Evolutionary conservation across 1,140 invertebrate genomes (phyloP).

Genomic region (Phenacoccus solenopsis): DNA sequence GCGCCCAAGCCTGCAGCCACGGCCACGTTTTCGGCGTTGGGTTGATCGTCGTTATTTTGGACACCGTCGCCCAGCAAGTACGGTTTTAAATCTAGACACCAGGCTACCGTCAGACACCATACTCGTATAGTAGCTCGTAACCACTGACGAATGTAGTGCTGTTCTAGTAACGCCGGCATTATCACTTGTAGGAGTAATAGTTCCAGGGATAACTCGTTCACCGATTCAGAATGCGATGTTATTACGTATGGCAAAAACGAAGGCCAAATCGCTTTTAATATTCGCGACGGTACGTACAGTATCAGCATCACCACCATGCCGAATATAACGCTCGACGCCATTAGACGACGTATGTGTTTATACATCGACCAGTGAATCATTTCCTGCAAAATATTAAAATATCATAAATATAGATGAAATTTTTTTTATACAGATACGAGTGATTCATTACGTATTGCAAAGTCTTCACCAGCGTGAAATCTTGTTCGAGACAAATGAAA

Average conservation of each 20-base stretch:
- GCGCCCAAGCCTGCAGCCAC: conserved; percentile 48
- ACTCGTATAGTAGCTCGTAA: conserved; percentile 70
- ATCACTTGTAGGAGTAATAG: conserved; percentile 90
- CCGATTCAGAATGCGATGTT: conserved; percentile 63
- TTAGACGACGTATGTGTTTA: conserved; percentile 73
- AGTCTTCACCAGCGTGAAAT: too few relatives aligned
- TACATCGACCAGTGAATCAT: conserved; percentile 96
- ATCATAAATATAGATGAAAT: too few relatives aligned
- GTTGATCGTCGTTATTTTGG: conserved; percentile 31
- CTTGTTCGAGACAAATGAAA: too few relatives aligned
- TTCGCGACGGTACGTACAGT: conserved; percentile 85
- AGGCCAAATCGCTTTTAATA: conserved; percentile 70
- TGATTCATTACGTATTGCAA: too few relatives aligned
- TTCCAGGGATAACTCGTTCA: conserved; percentile 86
- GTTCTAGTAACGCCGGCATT: conserved; percentile 86
- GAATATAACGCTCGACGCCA: conserved; percentile 90
- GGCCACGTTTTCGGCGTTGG: conserved; percentile 25
- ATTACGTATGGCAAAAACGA: conserved; percentile 90
- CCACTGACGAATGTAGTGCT: conserved; percentile 88
- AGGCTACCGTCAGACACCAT: conserved; percentile 82
- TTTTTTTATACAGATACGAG: too few relatives aligned
- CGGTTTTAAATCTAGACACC: conserved; percentile 71
- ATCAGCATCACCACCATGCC: conserved; percentile 90
- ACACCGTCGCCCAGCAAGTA: conserved; percentile 64
- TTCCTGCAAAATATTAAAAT: conserved; percentile 42